A percentile compares a stretch with the other conserved stretches of the same genome.
Conservation (phyloP, 2,888 invertebrate genomes). For the Tachystola acroxantha region DNA sequence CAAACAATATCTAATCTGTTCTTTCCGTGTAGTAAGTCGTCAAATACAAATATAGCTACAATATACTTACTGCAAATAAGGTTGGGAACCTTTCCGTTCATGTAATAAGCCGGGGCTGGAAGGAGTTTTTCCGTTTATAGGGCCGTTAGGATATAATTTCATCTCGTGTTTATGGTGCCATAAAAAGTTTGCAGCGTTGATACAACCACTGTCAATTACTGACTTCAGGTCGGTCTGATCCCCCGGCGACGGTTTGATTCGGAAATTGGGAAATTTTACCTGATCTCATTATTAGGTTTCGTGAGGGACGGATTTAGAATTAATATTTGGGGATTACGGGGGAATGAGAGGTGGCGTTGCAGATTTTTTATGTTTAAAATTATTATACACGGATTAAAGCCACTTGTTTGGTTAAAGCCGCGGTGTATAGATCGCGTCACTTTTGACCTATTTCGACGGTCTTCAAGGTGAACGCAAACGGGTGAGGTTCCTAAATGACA, state of each 20-base stretch:
- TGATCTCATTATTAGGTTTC: conserved; percentile 12
- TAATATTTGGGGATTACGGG: neutral
- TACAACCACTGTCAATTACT: conserved; percentile 65
- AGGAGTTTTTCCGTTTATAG: conserved; percentile 71
- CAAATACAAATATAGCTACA: too few relatives aligned
- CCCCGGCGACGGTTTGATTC: conserved; percentile 35
- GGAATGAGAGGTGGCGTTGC: too few relatives aligned
- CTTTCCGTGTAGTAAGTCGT: too few relatives aligned
- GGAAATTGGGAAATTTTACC: conserved; percentile 30
- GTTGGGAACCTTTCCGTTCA: conserved; percentile 49
- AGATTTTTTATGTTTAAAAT: too few relatives aligned
- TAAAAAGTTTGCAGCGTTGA: conserved; percentile 70
- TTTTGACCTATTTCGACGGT: too few relatives aligned
- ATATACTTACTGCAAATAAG: conserved; percentile 45
- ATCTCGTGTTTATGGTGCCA: conserved; percentile 70
- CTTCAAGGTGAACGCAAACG: too few relatives aligned
- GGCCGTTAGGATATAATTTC: conserved; percentile 74
- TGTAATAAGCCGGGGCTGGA: conserved; percentile 59
- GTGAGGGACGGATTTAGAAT: too few relatives aligned
- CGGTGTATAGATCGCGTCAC: too few relatives aligned
- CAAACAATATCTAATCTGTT: too few relatives aligned
- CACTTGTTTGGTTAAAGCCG: too few relatives aligned
- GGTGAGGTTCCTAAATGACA: too few relatives aligned
- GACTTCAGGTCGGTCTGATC: conserved; percentile 16
- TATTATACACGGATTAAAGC: too few relatives aligned